phyloP scores from a whole-genome alignment of 1,140 invertebrate genomes.

The Cyphomyrmex costatus region DNA sequence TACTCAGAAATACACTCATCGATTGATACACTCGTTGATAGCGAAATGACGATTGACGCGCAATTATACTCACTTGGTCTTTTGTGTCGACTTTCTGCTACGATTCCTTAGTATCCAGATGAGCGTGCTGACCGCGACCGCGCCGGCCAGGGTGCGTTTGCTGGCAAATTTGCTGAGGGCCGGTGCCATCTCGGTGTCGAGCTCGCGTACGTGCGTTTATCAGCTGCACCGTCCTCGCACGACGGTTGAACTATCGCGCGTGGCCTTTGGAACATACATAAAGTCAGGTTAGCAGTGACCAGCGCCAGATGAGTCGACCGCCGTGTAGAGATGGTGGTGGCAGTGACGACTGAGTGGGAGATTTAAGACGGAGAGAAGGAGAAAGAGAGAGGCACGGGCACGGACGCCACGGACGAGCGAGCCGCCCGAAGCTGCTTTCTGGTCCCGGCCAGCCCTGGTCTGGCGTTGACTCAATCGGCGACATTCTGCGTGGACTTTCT shows the following conservation, averaged over 20 bases:
- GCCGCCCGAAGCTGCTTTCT: too few relatives aligned
- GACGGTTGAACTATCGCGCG: constrained; percentile 18
- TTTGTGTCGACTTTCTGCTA: constrained; percentile 82
- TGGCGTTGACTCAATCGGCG: not conserved
- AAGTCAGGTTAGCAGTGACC: not conserved
- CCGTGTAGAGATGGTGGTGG: not conserved
- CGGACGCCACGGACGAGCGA: too few relatives aligned
- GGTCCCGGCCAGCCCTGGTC: too few relatives aligned
- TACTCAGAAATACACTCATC: not conserved
- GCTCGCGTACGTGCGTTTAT: not conserved
- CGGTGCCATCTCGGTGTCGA: constrained; percentile 87
- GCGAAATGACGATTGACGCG: not conserved
- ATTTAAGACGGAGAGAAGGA: not conserved
- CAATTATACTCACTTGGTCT: constrained; percentile 78
- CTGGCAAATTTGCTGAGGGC: constrained; percentile 89
- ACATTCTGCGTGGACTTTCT: not conserved
- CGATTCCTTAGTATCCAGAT: constrained; percentile 87
- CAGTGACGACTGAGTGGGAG: not conserved
- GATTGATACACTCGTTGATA: not conserved
- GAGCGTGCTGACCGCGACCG: constrained; percentile 87
- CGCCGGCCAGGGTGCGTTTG: constrained; percentile 87
- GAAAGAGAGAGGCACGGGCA: not conserved
- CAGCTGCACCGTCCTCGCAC: constrained; percentile 16
- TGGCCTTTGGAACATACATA: not conserved
- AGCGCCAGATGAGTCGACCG: not conserved